phyloP scores from a whole-genome alignment of 2,888 invertebrate genomes.

The Gordius sp. region DNA sequence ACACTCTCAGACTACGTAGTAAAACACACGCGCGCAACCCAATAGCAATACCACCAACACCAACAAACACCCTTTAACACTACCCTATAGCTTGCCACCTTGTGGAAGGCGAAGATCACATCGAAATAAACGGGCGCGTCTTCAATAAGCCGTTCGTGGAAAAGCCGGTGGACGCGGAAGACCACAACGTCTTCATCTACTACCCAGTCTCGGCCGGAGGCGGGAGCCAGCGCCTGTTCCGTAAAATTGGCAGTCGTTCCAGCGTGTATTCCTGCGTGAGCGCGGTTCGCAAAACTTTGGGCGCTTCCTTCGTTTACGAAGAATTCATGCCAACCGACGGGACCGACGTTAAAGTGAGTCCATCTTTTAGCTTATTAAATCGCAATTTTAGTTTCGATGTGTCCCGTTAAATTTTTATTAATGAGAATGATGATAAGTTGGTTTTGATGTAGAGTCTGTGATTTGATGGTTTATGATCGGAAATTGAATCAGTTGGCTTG shows the following conservation, averaged over 20 bases:
- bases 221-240: conserved; percentile 78
- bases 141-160: conserved; percentile 98
- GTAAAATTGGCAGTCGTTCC: conserved; percentile 90
- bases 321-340: conserved; percentile 99
- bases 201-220: conserved; percentile 91
- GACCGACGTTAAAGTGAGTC: conserved; percentile 39
- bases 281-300: conserved; percentile 52
- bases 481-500: too few relatives aligned
- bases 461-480: too few relatives aligned
- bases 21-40: too few relatives aligned
- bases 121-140: conserved; percentile 72
- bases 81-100: too few relatives aligned
- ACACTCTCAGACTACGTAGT: too few relatives aligned
- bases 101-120: conserved; percentile 80
- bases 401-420: too few relatives aligned
- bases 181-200: conserved; percentile 97
- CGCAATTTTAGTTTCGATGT: too few relatives aligned
- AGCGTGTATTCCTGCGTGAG: conserved; percentile 93
- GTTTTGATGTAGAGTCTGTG: too few relatives aligned
- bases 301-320: conserved; percentile 73
- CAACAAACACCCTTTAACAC: too few relatives aligned
- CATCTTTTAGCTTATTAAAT: conserved; percentile 13
- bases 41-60: too few relatives aligned
- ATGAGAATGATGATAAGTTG: too few relatives aligned
- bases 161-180: conserved; percentile 94